These are phyloP conservation scores for Circaetus gallicus DNA, from an alignment of 2,113 vertebrate genomes.

Conservation along the genomic window DNA sequence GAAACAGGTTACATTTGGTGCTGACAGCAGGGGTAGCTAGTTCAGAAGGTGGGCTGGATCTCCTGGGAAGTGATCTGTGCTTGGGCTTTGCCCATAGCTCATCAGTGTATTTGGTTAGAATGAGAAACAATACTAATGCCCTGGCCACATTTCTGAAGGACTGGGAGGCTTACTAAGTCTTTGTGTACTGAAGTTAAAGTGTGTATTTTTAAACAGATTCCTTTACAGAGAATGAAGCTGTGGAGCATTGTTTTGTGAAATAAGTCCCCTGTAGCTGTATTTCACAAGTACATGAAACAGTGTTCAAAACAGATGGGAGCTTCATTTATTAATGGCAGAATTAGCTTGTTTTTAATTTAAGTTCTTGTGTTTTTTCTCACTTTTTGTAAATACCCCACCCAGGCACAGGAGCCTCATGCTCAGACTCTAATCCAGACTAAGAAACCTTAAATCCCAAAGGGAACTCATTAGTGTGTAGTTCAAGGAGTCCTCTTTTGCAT, in stretches of 20 bases:
- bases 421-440: background rate
- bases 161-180: background rate
- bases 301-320: conserved; percentile 20
- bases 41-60: background rate
- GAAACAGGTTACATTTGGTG: background rate
- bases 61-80: background rate
- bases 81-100: background rate
- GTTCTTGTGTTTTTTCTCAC: background rate
- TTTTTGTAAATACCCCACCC: background rate
- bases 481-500: background rate
- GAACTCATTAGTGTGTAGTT: background rate
- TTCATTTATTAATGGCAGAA: background rate
- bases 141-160: background rate
- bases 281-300: conserved; percentile 1
- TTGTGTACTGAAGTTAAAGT: background rate
- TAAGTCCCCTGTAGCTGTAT: conserved; percentile 25
- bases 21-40: background rate
- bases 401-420: background rate
- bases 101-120: background rate
- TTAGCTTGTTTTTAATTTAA: conserved; percentile 34
- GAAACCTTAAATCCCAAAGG: background rate
- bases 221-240: background rate
- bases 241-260: conserved; percentile 13
- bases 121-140: fast-evolving
- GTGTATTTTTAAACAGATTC: background rate